These are phyloP conservation scores for Pentalonia nigronervosa DNA, from an alignment of 1,140 invertebrate species.

Conservation along the genomic window DNA sequence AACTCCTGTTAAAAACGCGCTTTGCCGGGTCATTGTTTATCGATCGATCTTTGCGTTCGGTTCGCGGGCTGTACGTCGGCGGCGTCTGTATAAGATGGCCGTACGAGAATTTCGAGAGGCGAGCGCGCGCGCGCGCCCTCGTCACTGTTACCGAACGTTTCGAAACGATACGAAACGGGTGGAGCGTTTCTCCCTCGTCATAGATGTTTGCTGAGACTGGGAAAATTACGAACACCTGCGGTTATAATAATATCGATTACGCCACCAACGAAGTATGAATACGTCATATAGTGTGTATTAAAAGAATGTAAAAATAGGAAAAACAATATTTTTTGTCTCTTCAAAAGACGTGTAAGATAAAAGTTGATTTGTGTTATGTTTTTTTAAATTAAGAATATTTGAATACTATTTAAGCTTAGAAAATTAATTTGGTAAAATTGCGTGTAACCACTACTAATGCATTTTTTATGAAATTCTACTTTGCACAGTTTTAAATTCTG, in stretches of 20 bases:
- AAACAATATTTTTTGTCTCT: too few species aligned
- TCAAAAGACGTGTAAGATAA: too few species aligned
- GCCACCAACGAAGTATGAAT: neutral
- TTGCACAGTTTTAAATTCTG: too few species aligned
- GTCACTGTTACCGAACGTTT: neutral
- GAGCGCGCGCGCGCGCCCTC: neutral
- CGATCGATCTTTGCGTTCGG: conserved; percentile 11
- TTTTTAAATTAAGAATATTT: too few species aligned
- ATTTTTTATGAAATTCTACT: too few species aligned
- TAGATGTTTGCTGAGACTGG: neutral
- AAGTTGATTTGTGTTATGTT: too few species aligned
- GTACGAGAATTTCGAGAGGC: neutral
- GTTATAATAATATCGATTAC: neutral
- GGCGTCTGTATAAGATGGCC: neutral
- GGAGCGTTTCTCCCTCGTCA: neutral
- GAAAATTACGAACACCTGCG: neutral
- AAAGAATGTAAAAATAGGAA: neutral
- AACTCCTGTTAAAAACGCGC: neutral
- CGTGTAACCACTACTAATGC: too few species aligned
- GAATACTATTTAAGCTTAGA: too few species aligned
- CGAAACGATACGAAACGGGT: neutral
- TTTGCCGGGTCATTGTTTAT: conserved; percentile 24
- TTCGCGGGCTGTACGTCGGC: neutral
- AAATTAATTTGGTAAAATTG: too few species aligned
- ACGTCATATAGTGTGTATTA: neutral